Percentiles rank a stretch among this genome's conserved stretches.
Evolutionary conservation across 2,113 vertebrate genomes (phyloP).

Genomic region (Paramisgurnus dabryanus): DNA sequence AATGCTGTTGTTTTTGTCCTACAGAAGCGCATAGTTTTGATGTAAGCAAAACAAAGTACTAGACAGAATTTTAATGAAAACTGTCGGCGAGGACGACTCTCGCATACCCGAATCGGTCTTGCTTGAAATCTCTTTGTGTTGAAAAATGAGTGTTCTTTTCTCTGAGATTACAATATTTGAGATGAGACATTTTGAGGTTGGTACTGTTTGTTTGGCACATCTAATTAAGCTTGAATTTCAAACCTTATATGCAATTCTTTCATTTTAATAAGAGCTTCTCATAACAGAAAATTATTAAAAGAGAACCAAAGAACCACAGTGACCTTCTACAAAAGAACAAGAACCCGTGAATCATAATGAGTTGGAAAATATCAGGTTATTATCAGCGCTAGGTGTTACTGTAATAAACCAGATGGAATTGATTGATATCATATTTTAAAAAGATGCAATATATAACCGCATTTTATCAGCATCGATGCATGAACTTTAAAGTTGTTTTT

Average conservation of each 20-base stretch:
- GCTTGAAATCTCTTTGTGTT: slow-evolving; percentile 12
- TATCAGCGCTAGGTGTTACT: background rate
- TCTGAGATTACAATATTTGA: background rate
- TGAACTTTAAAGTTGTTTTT: background rate
- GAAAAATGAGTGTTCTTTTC: slow-evolving; percentile 10
- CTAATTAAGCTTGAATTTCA: slow-evolving; percentile 15
- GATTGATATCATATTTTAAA: slow-evolving; percentile 2
- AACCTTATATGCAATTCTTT: slow-evolving; percentile 7
- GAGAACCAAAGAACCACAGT: background rate
- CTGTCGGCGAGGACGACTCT: background rate
- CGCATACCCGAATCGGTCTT: background rate
- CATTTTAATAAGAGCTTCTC: slow-evolving; percentile 22
- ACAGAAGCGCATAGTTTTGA: background rate
- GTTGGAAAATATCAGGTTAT: slow-evolving; percentile 14
- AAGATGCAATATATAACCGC: background rate
- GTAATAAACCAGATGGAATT: background rate
- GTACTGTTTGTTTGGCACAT: background rate
- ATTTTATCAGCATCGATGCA: background rate
- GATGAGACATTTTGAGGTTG: background rate
- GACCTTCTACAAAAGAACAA: slow-evolving; percentile 7
- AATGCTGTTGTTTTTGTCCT: background rate
- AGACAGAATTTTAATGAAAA: slow-evolving; percentile 29
- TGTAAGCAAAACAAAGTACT: slow-evolving; percentile 15
- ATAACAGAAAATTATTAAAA: background rate
- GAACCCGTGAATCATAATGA: slow-evolving; percentile 16